Base-by-base conservation (phyloP, 2,113 vertebrate species). In the Meriones unguiculatus region DNA sequence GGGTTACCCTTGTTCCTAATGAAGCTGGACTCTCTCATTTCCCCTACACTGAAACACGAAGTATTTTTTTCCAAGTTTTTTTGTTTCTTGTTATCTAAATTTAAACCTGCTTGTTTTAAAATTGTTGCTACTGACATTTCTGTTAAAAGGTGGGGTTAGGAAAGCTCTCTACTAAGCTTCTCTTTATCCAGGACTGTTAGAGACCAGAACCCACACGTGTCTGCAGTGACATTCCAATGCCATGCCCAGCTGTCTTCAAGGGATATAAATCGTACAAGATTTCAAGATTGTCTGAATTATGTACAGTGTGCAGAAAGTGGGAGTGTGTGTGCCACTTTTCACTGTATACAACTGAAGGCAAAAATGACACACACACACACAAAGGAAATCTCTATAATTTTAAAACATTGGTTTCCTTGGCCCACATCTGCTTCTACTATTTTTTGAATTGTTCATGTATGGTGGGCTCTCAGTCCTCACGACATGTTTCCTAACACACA, bases 1-100 rank as follows among this genome's bases (percentile, higher is more conserved):
- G 4, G 24, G 89, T 90, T 70, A 70, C 50, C 72, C 22, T 13
- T 72, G 90, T 85, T 97, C 82, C 91, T 97, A 97, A 81, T 87
- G 75, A 97, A 97, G 85, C 14, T 89, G 75, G 85, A 76, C 62
- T 97, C 94, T 92, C 65, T 87, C 78, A 97, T 65, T 97, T 96
- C 93, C 73, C 57, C 72, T 93, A 41, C 72, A 76, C 50, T 72
- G 93, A 97, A 98, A 97, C 46, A 73, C 4, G 64, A 78, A 95
- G 91, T 77, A 1, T 38, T 41, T 46, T 35, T 87, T 95, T 81
- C 93, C 70, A 89, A 75, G 57, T 50, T 50, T 35, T 35, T 69
- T 91, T 75, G n/a, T 62, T n/a, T 91, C 54, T 2, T 82, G 18
- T n/a, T 57, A 28, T 59, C n/a, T 94, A 65, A 80, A 80, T 62